Conservation (phyloP, 35 echinoderm and acorn worm genomes). For the Patiria miniata region DNA sequence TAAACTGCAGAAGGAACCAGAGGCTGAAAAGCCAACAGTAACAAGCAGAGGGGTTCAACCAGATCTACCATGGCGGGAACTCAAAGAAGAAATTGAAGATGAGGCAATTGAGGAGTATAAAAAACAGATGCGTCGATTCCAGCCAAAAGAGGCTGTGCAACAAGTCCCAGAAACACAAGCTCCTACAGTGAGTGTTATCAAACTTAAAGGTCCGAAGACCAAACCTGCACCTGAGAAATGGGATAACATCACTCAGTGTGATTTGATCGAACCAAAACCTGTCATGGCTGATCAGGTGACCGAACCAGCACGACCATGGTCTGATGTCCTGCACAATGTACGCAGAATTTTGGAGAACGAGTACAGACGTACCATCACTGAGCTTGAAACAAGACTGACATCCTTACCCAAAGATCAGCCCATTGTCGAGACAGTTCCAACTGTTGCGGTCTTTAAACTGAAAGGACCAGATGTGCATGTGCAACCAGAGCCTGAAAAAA, state of each 20-base stretch:
- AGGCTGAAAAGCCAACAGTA: constrained; percentile 25
- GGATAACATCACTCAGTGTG: constrained; percentile 19
- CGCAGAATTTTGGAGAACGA: constrained; percentile 33
- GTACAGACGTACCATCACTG: constrained; percentile 33
- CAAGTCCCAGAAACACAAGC: background rate
- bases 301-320: constrained; percentile 27
- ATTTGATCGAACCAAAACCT: constrained; percentile 11
- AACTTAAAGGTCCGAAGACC: constrained; percentile 10
- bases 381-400: constrained; percentile 26
- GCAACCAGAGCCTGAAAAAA: background rate
- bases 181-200: constrained; percentile 22
- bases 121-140: constrained; percentile 5
- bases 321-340: constrained; percentile 29
- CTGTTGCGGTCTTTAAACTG: constrained; percentile 44
- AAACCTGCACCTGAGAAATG: background rate
- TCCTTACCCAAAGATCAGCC: constrained; percentile 9
- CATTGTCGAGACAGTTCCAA: background rate
- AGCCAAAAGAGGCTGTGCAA: background rate
- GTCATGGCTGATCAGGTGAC: constrained; percentile 13
- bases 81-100: constrained; percentile 25
- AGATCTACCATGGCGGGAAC: constrained; percentile 1
- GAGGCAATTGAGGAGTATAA: constrained; percentile 37
- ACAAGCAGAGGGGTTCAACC: constrained; percentile 4
- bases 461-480: constrained; percentile 12
- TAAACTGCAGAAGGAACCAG: constrained; percentile 7